Conservation (phyloP, 2,113 vertebrate species). For the Crypturellus undulatus region DNA sequence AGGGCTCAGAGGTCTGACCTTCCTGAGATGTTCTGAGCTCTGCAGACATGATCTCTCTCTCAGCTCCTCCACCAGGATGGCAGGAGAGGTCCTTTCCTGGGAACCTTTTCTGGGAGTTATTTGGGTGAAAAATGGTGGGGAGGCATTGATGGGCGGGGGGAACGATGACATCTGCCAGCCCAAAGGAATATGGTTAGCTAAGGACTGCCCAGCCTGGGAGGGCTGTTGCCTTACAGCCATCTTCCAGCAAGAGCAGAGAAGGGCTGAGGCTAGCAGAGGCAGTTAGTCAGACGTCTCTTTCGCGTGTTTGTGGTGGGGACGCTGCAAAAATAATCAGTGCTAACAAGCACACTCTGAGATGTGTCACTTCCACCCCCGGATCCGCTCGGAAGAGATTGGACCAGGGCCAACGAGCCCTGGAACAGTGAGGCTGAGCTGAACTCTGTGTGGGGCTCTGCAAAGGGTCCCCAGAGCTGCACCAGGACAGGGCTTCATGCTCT, state of each 20-base stretch:
- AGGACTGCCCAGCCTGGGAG: neutral
- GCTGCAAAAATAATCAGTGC: neutral
- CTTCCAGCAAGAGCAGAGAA: accelerated
- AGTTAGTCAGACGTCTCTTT: accelerated
- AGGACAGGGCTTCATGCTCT: neutral
- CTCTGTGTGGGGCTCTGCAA: neutral
- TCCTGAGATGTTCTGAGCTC: neutral
- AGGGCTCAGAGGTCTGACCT: neutral
- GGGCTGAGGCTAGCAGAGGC: accelerated
- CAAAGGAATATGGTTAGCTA: accelerated
- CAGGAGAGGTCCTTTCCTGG: neutral
- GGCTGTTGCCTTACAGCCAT: accelerated
- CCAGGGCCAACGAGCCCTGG: neutral
- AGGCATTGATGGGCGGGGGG: neutral
- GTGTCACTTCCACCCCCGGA: neutral
- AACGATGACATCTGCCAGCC: neutral
- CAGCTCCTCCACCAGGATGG: neutral
- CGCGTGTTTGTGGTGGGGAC: neutral
- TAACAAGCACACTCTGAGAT: accelerated
- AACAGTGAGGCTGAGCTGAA: neutral
- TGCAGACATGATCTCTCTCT: neutral
- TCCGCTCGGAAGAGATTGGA: neutral
- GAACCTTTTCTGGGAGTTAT: neutral
- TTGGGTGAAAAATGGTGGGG: neutral
- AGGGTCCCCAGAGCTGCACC: neutral